Evolutionary conservation across 1,140 invertebrate species (phyloP).

Genomic region (Glossosoma conforme): DNA sequence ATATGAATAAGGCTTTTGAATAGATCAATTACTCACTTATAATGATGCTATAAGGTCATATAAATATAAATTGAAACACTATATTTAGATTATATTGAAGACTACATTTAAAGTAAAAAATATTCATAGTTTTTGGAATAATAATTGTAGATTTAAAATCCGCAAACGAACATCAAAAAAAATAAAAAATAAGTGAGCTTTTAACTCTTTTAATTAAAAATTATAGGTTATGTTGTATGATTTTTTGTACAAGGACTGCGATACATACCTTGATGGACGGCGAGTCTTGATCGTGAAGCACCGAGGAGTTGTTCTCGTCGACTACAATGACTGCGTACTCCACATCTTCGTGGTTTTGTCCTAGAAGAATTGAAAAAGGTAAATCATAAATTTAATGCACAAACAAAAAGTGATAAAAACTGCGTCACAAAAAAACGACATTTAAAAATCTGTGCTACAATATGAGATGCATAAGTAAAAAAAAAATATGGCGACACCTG

Average conservation of each 20-base stretch:
- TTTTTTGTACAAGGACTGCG: background rate
- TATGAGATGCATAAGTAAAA: conserved; percentile 9
- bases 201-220: no score
- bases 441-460: background rate
- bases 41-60: no score
- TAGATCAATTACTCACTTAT: no score
- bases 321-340: conserved; percentile 88
- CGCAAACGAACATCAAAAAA: no score
- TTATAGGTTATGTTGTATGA: no score
- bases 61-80: no score
- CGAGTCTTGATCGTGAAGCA: conserved; percentile 71
- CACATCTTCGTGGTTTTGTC: conserved; percentile 62
- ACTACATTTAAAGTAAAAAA: no score
- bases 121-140: no score
- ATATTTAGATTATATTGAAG: no score
- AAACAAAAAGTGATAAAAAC: conserved; percentile 23
- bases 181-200: no score
- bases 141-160: no score
- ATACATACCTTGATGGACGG: conserved; percentile 77
- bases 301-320: conserved; percentile 81
- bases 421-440: conserved; percentile 3
- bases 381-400: conserved; percentile 30
- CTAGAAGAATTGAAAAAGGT: conserved; percentile 35
- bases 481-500: background rate
- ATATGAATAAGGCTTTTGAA: no score